These are phyloP conservation scores for Smittia aterrima DNA, from an alignment of 2,888 invertebrate species.

Conservation along the genomic window DNA sequence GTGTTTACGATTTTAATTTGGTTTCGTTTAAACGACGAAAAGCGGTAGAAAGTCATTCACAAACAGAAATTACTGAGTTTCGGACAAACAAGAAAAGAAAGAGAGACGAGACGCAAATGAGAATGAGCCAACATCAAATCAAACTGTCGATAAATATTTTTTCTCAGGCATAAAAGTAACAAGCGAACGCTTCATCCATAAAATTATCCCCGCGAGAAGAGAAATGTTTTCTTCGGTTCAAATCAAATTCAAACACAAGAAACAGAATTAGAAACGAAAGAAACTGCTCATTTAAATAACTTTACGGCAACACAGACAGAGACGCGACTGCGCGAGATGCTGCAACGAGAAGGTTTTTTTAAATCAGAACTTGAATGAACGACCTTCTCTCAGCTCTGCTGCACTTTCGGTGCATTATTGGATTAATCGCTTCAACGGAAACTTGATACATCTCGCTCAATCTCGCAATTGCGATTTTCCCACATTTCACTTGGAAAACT, in stretches of 20 bases:
- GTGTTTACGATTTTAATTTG: constrained; percentile 3
- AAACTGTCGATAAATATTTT: background rate
- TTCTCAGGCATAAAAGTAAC: background rate
- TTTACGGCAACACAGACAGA: background rate
- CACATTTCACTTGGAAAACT: background rate
- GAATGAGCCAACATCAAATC: background rate
- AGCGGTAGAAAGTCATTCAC: background rate
- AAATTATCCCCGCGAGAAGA: constrained; percentile 3
- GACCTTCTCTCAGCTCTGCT: background rate
- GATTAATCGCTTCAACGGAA: background rate
- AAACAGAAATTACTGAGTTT: background rate
- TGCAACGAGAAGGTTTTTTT: constrained; percentile 8
- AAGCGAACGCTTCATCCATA: background rate
- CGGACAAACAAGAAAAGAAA: background rate
- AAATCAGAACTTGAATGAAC: background rate
- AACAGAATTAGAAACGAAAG: constrained; percentile 7
- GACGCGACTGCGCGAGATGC: background rate
- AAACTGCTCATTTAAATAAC: constrained; percentile 25
- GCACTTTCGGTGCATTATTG: background rate
- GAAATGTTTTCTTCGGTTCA: background rate
- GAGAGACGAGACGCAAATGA: background rate
- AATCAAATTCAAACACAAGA: background rate
- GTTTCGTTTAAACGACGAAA: background rate
- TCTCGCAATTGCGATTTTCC: background rate
- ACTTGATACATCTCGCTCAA: background rate